Evolutionary conservation across 2,888 invertebrate species (phyloP).

Genomic region (Mallateleia sp.): DNA sequence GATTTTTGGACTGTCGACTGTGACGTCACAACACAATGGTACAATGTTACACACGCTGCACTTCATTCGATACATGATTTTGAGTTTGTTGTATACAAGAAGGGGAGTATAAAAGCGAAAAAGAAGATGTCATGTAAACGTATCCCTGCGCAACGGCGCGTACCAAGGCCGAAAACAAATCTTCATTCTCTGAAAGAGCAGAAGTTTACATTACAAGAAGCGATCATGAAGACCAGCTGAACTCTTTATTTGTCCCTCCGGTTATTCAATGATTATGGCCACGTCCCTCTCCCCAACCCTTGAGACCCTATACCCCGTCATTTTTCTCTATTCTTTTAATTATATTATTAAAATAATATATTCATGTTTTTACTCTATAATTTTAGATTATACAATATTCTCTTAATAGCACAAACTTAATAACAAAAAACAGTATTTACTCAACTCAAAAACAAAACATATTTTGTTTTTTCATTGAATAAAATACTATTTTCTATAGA

Average conservation of each 20-base stretch:
- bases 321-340: conserved; percentile 48
- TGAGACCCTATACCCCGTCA: conserved; percentile 2
- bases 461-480: no score
- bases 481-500: no score
- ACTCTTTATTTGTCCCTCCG: not conserved
- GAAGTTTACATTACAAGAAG: conserved; percentile 14
- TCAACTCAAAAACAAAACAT: no score
- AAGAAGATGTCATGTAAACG: conserved; percentile 38
- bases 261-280: conserved; percentile 3
- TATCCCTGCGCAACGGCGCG: conserved; percentile 37
- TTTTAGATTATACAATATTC: no score
- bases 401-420: no score
- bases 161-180: conserved; percentile 38
- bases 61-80: conserved; percentile 79
- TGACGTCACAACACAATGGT: conserved; percentile 84
- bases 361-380: no score
- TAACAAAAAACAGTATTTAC: no score
- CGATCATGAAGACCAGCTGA: not conserved
- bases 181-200: conserved; percentile 11
- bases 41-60: conserved; percentile 81
- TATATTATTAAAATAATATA: no score
- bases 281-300: not conserved
- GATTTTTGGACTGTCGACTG: conserved; percentile 86
- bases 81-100: conserved; percentile 73
- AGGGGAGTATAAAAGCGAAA: conserved; percentile 34